phyloP scores from a whole-genome alignment of 2,888 invertebrate genomes.

The Agapostemon virescens region DNA sequence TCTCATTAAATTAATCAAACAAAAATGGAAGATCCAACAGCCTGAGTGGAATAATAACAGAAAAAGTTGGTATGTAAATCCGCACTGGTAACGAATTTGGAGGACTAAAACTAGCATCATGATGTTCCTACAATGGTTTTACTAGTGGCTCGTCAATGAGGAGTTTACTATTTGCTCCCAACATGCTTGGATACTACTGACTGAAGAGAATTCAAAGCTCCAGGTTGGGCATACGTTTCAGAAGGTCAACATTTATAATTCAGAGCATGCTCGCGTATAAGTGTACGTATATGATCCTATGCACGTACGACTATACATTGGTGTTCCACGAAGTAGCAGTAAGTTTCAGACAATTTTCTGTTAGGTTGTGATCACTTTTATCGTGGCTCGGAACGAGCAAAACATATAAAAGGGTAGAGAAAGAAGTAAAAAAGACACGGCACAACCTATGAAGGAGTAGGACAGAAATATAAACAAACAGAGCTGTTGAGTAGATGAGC shows the following conservation, averaged over 20 bases:
- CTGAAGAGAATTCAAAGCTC: not conserved
- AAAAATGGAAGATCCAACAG: too few species aligned
- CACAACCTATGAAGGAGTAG: not conserved
- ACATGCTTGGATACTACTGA: not conserved
- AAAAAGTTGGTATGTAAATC: not conserved
- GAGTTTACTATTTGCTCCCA: not conserved
- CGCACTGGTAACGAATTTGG: not conserved
- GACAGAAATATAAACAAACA: conserved; percentile 29
- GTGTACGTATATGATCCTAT: not conserved
- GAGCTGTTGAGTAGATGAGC: conserved; percentile 26
- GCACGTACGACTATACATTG: not conserved
- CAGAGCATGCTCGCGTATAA: not conserved
- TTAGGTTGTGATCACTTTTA: conserved; percentile 39
- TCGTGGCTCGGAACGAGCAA: conserved; percentile 14
- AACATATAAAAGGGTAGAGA: conserved; percentile 15
- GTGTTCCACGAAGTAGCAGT: conserved; percentile 3
- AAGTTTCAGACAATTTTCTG: conserved; percentile 45
- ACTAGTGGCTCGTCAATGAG: not conserved
- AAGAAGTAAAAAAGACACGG: not conserved
- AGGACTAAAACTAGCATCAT: not conserved
- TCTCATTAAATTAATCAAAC: too few species aligned
- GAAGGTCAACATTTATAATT: conserved; percentile 3
- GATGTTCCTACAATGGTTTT: not conserved
- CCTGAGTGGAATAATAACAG: too few species aligned
- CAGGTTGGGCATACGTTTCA: not conserved